Base-by-base conservation (phyloP, 1,140 invertebrate species). In the Drosophila elegans region DNA sequence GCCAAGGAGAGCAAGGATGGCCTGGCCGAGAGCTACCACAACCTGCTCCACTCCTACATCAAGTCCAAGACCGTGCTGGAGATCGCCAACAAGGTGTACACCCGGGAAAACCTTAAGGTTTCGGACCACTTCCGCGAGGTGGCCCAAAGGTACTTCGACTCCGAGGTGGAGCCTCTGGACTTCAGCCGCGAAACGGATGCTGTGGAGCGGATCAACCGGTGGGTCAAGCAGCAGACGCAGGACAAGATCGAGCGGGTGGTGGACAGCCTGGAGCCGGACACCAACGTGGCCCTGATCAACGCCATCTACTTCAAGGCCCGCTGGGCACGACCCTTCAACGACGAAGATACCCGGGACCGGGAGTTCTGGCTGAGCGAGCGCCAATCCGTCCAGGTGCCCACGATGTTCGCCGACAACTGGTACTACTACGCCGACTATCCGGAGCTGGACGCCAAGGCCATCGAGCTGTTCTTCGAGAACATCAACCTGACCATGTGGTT, bases 291-390 rank as follows among this genome's bases (percentile, higher is more conserved):
- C 64, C 93, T 95, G 51, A 93, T 94, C 53, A 96, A 96, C 91
- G 95, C 95, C n/a, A 93, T 95, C 41, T 95, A 95, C 91, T 96
- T 96, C 91, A 95, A 96, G 93, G 95, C 95, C n/a, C 91, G 93
- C 34, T 97, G 96, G 96, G 81, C 93, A 42, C 78, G 91, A 34
- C 93, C 93, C 69, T 97, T 97, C 78, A 79, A 94, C 64, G 78
- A 91, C 32, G 71, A 91, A 4, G 52, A 79, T 1, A 96, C 96
- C 0, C 74, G 74, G 10, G 81, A 92, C 6, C 91, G 92, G 52
- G 77, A 93, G 39, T 96, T 96, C 82, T 92, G 94, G 67, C 66
- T 93, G 2, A 89, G 80, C 55, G 90, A 93, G 25, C 91, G 64
- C 16, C 80, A 93, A 39, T 91, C 83, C 3, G 88, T 93, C 0